These are phyloP conservation scores for Colossoma macropomum DNA, from an alignment of 2,113 vertebrate genomes.

Conservation along the genomic window DNA sequence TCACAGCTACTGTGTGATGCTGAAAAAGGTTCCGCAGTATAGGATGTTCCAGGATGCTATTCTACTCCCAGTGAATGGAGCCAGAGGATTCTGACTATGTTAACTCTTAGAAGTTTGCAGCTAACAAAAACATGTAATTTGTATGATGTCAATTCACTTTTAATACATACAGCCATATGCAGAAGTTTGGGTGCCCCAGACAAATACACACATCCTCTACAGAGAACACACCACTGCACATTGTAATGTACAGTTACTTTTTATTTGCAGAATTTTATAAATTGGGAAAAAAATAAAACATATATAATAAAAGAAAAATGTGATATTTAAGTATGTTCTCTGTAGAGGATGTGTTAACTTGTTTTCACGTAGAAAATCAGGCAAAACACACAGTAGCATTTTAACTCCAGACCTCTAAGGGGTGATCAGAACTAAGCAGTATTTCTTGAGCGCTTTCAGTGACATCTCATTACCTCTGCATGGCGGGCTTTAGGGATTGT, in stretches of 20 bases:
- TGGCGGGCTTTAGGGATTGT: slow-evolving; percentile 95
- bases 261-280: too few species aligned
- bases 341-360: too few species aligned
- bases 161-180: too few species aligned
- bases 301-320: too few species aligned
- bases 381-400: too few species aligned
- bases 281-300: too few species aligned
- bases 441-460: not conserved
- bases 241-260: too few species aligned
- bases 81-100: not conserved
- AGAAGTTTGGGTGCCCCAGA: too few species aligned
- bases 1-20: slow-evolving; percentile 9
- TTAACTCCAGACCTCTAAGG: not conserved
- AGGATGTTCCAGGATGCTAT: not conserved
- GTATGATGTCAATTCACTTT: not conserved
- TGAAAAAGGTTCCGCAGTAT: not conserved
- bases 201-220: too few species aligned
- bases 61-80: not conserved
- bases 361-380: too few species aligned
- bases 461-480: slow-evolving; percentile 82
- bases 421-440: not conserved
- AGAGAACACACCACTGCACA: too few species aligned
- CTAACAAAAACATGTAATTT: not conserved
- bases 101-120: not conserved
- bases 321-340: too few species aligned